Evolutionary conservation across 2,113 vertebrate genomes (phyloP).

Genomic region (Archocentrus centrarchus): DNA sequence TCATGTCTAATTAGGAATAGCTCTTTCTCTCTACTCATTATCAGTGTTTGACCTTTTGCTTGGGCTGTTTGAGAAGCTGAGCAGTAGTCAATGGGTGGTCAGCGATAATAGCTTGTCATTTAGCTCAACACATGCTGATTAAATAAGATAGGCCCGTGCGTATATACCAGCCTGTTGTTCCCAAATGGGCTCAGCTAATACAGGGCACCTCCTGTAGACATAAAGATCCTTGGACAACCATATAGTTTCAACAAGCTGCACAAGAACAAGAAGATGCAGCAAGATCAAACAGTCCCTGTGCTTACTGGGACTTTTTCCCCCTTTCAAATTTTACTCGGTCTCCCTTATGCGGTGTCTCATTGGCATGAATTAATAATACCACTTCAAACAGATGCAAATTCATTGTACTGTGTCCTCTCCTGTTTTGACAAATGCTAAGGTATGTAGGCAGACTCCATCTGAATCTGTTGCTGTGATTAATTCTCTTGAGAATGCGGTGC

Average conservation of each 20-base stretch:
- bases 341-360: slow-evolving; percentile 66
- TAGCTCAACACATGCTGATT: slow-evolving; percentile 76
- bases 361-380: slow-evolving; percentile 78
- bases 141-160: slow-evolving; percentile 78
- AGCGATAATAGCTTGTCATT: slow-evolving; percentile 75
- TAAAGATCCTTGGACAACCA: slow-evolving; percentile 53
- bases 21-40: slow-evolving; percentile 71
- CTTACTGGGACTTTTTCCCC: slow-evolving; percentile 36
- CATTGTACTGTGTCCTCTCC: slow-evolving; percentile 70
- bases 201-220: slow-evolving; percentile 1
- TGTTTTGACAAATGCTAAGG: slow-evolving; percentile 75
- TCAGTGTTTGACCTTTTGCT: slow-evolving; percentile 80
- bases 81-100: slow-evolving; percentile 68
- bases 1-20: slow-evolving; percentile 70
- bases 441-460: slow-evolving; percentile 66
- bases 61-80: slow-evolving; percentile 70
- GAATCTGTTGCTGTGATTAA: slow-evolving; percentile 60
- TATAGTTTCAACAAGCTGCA: slow-evolving; percentile 29
- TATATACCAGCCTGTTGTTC: slow-evolving; percentile 45
- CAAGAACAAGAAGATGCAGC: slow-evolving; percentile 36
- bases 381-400: slow-evolving; percentile 81
- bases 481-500: slow-evolving; percentile 39
- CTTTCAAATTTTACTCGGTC: slow-evolving; percentile 47
- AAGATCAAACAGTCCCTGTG: slow-evolving; percentile 57
- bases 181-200: slow-evolving; percentile 36